A percentile compares a stretch with the other conserved stretches of the same genome.
Conservation (phyloP, 2,797 vertebrate genomes). For the Phataginus tricuspis region DNA sequence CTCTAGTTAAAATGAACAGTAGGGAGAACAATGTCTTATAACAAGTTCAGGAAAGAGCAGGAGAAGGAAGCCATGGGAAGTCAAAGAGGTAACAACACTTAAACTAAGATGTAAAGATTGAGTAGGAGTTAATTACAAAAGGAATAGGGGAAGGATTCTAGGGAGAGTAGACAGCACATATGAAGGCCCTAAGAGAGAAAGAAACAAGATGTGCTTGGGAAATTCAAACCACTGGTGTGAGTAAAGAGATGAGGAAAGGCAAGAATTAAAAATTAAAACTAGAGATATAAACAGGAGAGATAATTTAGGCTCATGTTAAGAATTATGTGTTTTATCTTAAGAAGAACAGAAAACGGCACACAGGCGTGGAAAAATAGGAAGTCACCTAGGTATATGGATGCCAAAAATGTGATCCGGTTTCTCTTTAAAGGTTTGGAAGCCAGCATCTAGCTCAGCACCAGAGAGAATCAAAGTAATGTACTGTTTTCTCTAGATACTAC, state of each 20-base stretch:
- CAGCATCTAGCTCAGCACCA: background rate
- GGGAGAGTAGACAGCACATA: background rate
- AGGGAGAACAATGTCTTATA: too few relatives aligned
- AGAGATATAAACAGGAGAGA: background rate
- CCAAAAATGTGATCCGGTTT: background rate
- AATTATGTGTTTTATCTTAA: conserved; percentile 20
- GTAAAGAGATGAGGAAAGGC: background rate
- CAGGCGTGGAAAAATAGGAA: background rate
- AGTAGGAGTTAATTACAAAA: conserved; percentile 13
- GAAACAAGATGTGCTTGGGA: conserved; percentile 4
- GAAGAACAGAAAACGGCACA: background rate
- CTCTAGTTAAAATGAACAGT: background rate
- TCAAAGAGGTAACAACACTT: conserved; percentile 23
- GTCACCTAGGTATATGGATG: background rate
- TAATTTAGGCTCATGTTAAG: background rate
- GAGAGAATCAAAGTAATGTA: conserved; percentile 21
- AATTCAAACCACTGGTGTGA: background rate
- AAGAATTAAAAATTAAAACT: conserved; percentile 21
- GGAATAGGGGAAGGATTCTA: background rate
- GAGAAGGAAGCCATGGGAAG: background rate
- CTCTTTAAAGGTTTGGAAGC: conserved; percentile 30
- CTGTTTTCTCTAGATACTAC: conserved; percentile 24
- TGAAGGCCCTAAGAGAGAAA: background rate
- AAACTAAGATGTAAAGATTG: background rate
- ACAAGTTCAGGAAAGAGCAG: background rate